These are phyloP conservation scores for Megaleporinus macrocephalus DNA, from an alignment of 2,113 vertebrate species.

Conservation along the genomic window DNA sequence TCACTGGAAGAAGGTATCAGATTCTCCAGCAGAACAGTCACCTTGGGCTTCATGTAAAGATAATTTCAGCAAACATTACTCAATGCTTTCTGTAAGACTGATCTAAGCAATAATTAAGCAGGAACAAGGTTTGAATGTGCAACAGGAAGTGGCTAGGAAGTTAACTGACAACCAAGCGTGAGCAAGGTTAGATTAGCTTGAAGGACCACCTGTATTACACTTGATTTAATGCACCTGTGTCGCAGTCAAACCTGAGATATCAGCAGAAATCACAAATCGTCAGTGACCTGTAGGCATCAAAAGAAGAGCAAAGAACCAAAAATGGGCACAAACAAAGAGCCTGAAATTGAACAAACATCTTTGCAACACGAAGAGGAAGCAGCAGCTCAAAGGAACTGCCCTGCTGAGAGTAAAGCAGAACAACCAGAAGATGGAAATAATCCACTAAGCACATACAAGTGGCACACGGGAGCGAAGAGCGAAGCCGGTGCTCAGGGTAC, in stretches of 20 bases:
- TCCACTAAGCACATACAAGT: slow-evolving; percentile 75
- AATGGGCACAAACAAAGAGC: slow-evolving; percentile 76
- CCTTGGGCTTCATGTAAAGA: neutral
- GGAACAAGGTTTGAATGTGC: neutral
- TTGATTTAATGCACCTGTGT: neutral
- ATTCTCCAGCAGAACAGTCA: neutral
- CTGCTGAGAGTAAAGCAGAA: slow-evolving; percentile 45
- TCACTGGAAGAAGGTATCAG: neutral
- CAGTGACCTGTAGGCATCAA: neutral
- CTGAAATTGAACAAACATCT: slow-evolving; percentile 61
- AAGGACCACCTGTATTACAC: neutral
- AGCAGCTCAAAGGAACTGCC: slow-evolving; percentile 53
- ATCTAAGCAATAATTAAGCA: neutral
- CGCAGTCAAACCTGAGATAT: slow-evolving; percentile 31
- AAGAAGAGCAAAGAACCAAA: slow-evolving; percentile 18
- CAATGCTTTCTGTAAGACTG: neutral
- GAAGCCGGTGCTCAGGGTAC: slow-evolving; percentile 50
- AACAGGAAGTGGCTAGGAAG: slow-evolving; percentile 43
- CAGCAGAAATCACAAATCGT: neutral
- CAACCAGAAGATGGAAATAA: slow-evolving; percentile 55
- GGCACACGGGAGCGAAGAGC: slow-evolving; percentile 74
- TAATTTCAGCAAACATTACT: neutral
- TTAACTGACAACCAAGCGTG: neutral
- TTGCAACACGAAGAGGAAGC: slow-evolving; percentile 55
- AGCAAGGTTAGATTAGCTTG: neutral